Conservation (phyloP, 2,888 invertebrate species). For the Xylota segnis region DNA sequence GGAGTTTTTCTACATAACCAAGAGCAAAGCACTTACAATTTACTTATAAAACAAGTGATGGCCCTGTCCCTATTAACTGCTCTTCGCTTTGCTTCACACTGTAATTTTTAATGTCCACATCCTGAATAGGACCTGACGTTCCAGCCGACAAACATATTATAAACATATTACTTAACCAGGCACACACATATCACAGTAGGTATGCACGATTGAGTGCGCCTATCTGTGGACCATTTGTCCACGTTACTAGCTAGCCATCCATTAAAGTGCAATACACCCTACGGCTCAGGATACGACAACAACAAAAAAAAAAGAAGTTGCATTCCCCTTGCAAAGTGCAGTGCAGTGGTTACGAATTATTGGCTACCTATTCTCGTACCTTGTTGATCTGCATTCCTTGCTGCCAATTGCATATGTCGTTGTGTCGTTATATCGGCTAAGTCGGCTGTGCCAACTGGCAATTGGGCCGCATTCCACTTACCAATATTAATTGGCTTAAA, state of each 20-base stretch:
- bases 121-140: too few species aligned
- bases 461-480: slow-evolving; percentile 61
- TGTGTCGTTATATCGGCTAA: neutral
- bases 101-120: too few species aligned
- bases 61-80: too few species aligned
- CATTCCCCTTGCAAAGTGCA: slow-evolving; percentile 43
- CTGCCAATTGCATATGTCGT: slow-evolving; percentile 38
- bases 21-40: too few species aligned
- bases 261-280: slow-evolving; percentile 11
- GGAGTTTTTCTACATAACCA: too few species aligned
- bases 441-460: slow-evolving; percentile 33
- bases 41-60: too few species aligned
- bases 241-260: neutral
- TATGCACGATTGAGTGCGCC: neutral
- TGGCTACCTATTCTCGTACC: slow-evolving; percentile 36
- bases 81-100: too few species aligned
- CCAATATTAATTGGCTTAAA: slow-evolving; percentile 53
- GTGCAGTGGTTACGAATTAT: slow-evolving; percentile 8
- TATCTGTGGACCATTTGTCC: slow-evolving; percentile 10
- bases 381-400: slow-evolving; percentile 62
- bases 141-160: too few species aligned
- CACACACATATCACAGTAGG: neutral
- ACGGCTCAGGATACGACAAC: slow-evolving; percentile 27
- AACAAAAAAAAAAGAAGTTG: neutral
- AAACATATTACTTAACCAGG: too few species aligned